These are phyloP conservation scores for Quadriops clusia DNA, from an alignment of 2,888 invertebrate species.

Conservation along the genomic window DNA sequence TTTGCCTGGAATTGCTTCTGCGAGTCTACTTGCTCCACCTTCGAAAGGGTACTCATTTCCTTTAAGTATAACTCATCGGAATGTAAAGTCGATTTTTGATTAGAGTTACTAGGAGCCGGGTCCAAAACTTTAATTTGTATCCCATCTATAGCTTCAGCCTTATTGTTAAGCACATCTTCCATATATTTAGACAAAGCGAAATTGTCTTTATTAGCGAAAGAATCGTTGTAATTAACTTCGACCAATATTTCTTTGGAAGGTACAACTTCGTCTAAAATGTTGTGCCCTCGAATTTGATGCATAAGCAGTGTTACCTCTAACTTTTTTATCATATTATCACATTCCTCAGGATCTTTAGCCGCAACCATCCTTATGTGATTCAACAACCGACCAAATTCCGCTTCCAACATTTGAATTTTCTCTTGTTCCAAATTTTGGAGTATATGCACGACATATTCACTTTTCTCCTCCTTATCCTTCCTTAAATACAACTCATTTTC, in stretches of 20 bases:
- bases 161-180: constrained; percentile 22
- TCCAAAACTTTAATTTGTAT: constrained; percentile 18
- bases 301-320: constrained; percentile 24
- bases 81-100: constrained; percentile 11
- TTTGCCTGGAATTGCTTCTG: constrained; percentile 17
- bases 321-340: constrained; percentile 15
- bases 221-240: constrained; percentile 16
- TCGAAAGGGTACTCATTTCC: constrained; percentile 14
- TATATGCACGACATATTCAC: constrained; percentile 11
- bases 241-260: constrained; percentile 21
- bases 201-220: constrained; percentile 13
- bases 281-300: constrained; percentile 25
- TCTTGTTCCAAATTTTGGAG: constrained; percentile 17
- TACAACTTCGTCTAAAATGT: constrained; percentile 20
- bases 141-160: constrained; percentile 15
- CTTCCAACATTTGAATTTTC: constrained; percentile 16
- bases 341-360: constrained; percentile 16
- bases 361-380: constrained; percentile 18
- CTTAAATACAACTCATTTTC: constrained; percentile 17
- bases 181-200: constrained; percentile 17
- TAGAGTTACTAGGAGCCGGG: constrained; percentile 10
- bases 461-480: constrained; percentile 3
- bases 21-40: constrained; percentile 14
- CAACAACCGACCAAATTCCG: constrained; percentile 20
- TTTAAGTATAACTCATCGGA: constrained; percentile 15